Percentiles rank a stretch among this genome's conserved stretches.
Evolutionary conservation across 2,888 invertebrate genomes (phyloP).

Genomic region (Drosophila incognita): DNA sequence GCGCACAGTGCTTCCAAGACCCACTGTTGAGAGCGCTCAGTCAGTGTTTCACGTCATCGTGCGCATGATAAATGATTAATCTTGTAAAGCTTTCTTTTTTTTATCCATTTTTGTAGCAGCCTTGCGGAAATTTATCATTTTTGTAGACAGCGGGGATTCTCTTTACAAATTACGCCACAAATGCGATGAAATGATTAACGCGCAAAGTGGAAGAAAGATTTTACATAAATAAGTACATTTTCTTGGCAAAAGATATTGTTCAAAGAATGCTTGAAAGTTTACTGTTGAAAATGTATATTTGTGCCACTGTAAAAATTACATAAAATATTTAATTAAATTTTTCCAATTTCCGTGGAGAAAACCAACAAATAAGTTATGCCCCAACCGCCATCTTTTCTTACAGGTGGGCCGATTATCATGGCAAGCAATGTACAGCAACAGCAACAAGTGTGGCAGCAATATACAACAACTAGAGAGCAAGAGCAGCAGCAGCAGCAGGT

Average conservation of each 20-base stretch:
- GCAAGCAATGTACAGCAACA: constrained; percentile 84
- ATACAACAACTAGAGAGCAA: constrained; percentile 56
- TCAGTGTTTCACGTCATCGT: constrained; percentile 12
- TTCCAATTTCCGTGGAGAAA: constrained; percentile 18
- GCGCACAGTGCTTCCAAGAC: constrained; percentile 31
- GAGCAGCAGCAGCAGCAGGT: constrained; percentile 35
- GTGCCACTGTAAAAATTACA: constrained; percentile 5
- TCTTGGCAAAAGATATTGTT: neutral
- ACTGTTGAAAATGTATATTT: neutral
- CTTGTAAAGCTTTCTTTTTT: constrained; percentile 6
- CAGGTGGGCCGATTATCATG: constrained; percentile 85
- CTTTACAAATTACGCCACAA: constrained; percentile 37
- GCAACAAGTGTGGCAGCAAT: constrained; percentile 65
- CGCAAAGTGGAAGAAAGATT: neutral
- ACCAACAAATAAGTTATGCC: constrained; percentile 3
- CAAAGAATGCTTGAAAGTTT: neutral
- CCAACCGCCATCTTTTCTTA: constrained; percentile 4
- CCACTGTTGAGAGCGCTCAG: neutral
- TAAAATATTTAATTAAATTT: constrained; percentile 1
- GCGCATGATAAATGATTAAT: constrained; percentile 33
- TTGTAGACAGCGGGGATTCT: constrained; percentile 19
- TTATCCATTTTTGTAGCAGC: neutral
- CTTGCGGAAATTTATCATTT: constrained; percentile 26
- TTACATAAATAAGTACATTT: neutral
- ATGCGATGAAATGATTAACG: constrained; percentile 23